Conservation (phyloP, 2,113 vertebrate species). For the Pseudorasbora parva region DNA sequence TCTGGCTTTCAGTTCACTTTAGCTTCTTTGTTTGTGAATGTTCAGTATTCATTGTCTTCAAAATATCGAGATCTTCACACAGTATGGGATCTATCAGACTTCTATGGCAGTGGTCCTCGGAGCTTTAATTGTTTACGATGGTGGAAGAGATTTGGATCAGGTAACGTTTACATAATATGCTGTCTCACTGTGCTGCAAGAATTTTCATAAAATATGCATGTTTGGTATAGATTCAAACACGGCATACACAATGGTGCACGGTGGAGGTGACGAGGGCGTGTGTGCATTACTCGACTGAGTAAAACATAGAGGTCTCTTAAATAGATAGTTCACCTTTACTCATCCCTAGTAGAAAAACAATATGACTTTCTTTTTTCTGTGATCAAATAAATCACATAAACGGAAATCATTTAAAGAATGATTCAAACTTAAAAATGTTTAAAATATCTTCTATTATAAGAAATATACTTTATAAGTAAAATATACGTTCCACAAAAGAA, state of each 20-base stretch:
- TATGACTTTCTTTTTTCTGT: not conserved
- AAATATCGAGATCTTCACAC: slow-evolving; percentile 1
- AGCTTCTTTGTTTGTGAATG: slow-evolving; percentile 23
- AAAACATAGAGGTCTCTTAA: not conserved
- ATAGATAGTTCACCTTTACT: not conserved
- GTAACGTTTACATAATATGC: slow-evolving; percentile 12
- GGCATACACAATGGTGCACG: not conserved
- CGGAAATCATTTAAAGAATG: not conserved
- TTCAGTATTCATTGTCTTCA: slow-evolving; percentile 19
- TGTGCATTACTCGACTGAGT: not conserved
- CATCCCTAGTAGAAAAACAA: not conserved
- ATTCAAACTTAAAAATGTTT: too few relatives aligned
- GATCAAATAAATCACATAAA: not conserved
- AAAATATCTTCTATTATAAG: not conserved
- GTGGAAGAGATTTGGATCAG: not conserved
- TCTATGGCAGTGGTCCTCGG: slow-evolving; percentile 1
- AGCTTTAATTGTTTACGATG: slow-evolving; percentile 9
- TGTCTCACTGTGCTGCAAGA: slow-evolving; percentile 20
- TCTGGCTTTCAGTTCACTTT: slow-evolving; percentile 6
- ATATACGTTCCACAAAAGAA: not conserved
- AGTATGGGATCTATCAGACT: slow-evolving; percentile 17
- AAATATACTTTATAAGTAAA: too few relatives aligned
- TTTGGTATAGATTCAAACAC: not conserved
- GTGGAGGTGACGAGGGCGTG: not conserved
- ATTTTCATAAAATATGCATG: slow-evolving; percentile 17